These are phyloP conservation scores for Neosalanx taihuensis DNA, from an alignment of 2,797 vertebrate species.

Conservation along the genomic window DNA sequence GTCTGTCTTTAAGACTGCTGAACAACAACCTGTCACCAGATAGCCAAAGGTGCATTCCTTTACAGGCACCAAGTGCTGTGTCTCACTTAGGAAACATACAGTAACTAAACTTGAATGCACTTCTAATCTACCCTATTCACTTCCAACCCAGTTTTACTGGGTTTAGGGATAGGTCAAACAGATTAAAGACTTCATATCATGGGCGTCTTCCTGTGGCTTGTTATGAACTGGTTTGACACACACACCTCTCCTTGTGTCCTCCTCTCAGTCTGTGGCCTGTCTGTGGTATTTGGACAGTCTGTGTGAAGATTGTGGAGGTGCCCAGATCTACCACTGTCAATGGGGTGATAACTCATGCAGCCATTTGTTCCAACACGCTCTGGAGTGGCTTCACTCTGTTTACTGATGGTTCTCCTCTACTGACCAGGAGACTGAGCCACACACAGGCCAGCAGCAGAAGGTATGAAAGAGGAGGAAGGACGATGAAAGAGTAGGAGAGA, in stretches of 20 bases:
- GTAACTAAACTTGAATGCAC: not conserved
- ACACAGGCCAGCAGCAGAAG: not conserved
- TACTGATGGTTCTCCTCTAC: not conserved
- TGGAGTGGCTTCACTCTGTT: conserved; percentile 2
- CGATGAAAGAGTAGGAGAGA: not conserved
- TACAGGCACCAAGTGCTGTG: not conserved
- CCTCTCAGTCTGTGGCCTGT: conserved; percentile 48
- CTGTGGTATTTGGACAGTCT: conserved; percentile 60
- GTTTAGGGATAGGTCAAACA: not conserved
- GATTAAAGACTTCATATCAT: not conserved
- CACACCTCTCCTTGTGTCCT: conserved; percentile 15
- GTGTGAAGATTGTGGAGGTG: conserved; percentile 55
- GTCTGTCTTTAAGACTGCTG: not conserved
- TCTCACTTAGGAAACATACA: not conserved
- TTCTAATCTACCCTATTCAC: not conserved
- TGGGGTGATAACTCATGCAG: conserved; percentile 25
- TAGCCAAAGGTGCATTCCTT: conserved; percentile 9
- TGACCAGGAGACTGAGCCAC: conserved; percentile 11
- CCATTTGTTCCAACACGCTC: conserved; percentile 33
- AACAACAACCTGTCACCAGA: conserved; percentile 7
- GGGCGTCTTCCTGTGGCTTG: not conserved
- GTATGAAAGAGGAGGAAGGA: not conserved
- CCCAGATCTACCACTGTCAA: conserved; percentile 23
- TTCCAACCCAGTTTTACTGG: not conserved
- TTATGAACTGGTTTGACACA: too few relatives aligned